Percentiles rank a stretch among this genome's conserved stretches.
Conservation (phyloP, 2,113 vertebrate species). For the Tenebrosternarchus preto region DNA sequence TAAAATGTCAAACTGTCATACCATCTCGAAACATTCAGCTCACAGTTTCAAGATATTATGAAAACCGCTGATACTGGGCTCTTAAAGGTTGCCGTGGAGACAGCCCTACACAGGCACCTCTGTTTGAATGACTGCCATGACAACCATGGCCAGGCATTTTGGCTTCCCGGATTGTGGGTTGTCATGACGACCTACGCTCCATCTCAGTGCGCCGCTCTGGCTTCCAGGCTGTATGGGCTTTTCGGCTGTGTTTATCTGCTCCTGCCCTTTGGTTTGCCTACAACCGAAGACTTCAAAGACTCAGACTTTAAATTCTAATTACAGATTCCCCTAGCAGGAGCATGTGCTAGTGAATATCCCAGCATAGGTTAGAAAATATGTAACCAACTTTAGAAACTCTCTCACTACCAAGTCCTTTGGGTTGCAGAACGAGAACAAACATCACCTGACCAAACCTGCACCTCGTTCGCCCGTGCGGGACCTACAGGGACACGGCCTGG, state of each 20-base stretch:
- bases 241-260: too few relatives aligned
- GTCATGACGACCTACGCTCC: conserved; percentile 45
- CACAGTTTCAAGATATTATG: conserved; percentile 33
- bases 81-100: conserved; percentile 55
- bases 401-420: too few relatives aligned
- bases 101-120: conserved; percentile 33
- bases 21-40: conserved; percentile 26
- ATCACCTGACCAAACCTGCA: too few relatives aligned
- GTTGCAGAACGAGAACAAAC: too few relatives aligned
- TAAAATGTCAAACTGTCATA: conserved; percentile 44
- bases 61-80: conserved; percentile 37
- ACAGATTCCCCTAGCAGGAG: too few relatives aligned
- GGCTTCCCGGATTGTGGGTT: conserved; percentile 17
- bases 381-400: too few relatives aligned
- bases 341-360: too few relatives aligned
- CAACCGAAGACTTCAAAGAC: too few relatives aligned
- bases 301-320: too few relatives aligned
- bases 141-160: conserved; percentile 31
- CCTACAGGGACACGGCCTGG: too few relatives aligned
- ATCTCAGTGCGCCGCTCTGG: neutral
- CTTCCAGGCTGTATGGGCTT: neutral
- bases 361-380: too few relatives aligned
- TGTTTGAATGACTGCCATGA: conserved; percentile 22
- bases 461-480: neutral
- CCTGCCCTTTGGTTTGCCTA: too few relatives aligned